Percentiles rank a stretch among this genome's conserved stretches.
phyloP scores from a whole-genome alignment of 2,888 invertebrate genomes.

The Hypolimnas misippus region DNA sequence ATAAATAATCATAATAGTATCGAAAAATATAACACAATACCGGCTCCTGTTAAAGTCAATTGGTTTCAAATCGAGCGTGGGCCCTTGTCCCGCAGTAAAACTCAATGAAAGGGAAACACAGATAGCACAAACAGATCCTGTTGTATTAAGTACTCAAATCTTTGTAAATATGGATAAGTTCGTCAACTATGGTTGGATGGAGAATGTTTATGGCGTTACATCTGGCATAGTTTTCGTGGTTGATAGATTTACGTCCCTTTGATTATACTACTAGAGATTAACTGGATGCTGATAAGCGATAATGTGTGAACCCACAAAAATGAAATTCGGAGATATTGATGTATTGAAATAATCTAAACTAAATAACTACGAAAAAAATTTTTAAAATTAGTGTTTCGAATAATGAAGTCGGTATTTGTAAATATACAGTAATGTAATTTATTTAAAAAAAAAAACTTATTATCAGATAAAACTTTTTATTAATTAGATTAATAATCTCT shows the following conservation, averaged over 20 bases:
- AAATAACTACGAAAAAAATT: too few relatives aligned
- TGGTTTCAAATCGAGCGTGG: conserved; percentile 32
- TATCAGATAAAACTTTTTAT: too few relatives aligned
- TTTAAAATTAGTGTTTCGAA: too few relatives aligned
- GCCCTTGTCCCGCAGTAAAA: conserved; percentile 31
- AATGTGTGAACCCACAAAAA: too few relatives aligned
- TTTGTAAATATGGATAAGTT: conserved; percentile 33
- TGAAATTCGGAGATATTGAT: too few relatives aligned
- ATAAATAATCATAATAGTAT: conserved; percentile 8
- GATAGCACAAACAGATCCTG: conserved; percentile 26
- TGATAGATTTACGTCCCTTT: background rate
- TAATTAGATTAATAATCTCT: too few relatives aligned
- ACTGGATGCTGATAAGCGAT: too few relatives aligned
- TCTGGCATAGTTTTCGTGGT: background rate
- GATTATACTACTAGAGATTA: too few relatives aligned
- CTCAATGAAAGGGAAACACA: conserved; percentile 32
- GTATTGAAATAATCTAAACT: too few relatives aligned
- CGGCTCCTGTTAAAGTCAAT: conserved; percentile 31
- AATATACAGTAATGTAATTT: too few relatives aligned
- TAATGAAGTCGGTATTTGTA: too few relatives aligned
- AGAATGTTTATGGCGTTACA: background rate
- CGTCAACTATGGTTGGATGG: conserved; percentile 16
- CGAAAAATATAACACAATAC: conserved; percentile 28
- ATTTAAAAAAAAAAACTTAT: too few relatives aligned
- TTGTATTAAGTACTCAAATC: conserved; percentile 29